Percentiles rank a stretch among this genome's conserved stretches.
Evolutionary conservation across 1,140 invertebrate species (phyloP).

Genomic region (Cephus cinctus): DNA sequence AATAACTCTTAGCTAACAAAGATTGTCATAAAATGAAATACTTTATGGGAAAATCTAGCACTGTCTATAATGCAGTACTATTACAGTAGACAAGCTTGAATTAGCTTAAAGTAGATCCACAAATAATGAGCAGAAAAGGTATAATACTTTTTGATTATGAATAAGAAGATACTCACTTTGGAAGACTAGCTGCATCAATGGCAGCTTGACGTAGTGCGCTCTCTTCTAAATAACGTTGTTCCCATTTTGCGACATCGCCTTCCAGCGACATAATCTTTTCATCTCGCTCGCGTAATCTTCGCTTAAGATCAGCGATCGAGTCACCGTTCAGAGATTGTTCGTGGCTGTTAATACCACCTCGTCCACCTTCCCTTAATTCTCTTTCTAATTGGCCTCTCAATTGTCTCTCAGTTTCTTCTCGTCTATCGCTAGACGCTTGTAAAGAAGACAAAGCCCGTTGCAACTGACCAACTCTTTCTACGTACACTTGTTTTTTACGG

Average conservation of each 20-base stretch:
- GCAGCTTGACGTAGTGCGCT: constrained; percentile 79
- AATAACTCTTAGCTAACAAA: too few relatives aligned
- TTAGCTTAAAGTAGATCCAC: too few relatives aligned
- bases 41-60: too few relatives aligned
- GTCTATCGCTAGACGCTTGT: constrained; percentile 78
- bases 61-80: too few relatives aligned
- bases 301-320: constrained; percentile 65
- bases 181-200: constrained; percentile 80
- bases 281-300: constrained; percentile 71
- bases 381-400: constrained; percentile 76
- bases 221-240: constrained; percentile 85
- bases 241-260: constrained; percentile 83
- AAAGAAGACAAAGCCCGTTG: constrained; percentile 81
- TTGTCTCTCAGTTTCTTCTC: constrained; percentile 82
- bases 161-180: constrained; percentile 63
- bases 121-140: too few relatives aligned
- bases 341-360: constrained; percentile 38
- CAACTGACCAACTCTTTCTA: constrained; percentile 79
- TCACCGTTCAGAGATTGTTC: constrained; percentile 53
- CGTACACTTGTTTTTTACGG: constrained; percentile 82
- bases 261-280: constrained; percentile 80
- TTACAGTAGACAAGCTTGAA: too few relatives aligned
- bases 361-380: constrained; percentile 71
- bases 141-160: too few relatives aligned
- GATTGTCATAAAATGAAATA: too few relatives aligned